Evolutionary conservation across 64 coral and sea anemone genomes (phyloP).

Genomic region (Stylophora pistillata): DNA sequence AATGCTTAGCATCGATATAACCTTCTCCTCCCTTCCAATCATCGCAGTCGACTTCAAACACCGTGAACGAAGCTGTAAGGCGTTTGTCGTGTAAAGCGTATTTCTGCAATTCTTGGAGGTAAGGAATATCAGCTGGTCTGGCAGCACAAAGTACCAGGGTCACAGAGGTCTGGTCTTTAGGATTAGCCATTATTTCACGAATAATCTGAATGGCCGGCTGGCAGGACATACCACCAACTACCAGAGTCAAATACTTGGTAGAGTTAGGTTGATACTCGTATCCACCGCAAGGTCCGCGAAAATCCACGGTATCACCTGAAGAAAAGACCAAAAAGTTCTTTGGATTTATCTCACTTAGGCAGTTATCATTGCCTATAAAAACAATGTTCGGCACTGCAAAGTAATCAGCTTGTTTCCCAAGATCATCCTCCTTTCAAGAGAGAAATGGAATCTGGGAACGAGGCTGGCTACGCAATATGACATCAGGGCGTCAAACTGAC

Average conservation of each 20-base stretch:
- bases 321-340: not conserved
- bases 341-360: not conserved
- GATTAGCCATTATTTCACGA: constrained; percentile 35
- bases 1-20: constrained; percentile 46
- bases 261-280: constrained; percentile 48
- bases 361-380: not conserved
- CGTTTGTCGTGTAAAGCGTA: not conserved
- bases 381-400: too few relatives aligned
- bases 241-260: constrained; percentile 17
- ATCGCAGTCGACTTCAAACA: constrained; percentile 31
- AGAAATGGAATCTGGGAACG: too few relatives aligned
- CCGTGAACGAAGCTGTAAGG: constrained; percentile 32
- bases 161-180: constrained; percentile 18
- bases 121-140: constrained; percentile 29
- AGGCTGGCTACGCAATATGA: too few relatives aligned
- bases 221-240: constrained; percentile 30
- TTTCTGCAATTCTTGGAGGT: constrained; percentile 43
- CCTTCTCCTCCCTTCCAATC: constrained; percentile 62
- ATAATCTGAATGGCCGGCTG: constrained; percentile 44
- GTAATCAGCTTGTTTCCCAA: too few relatives aligned
- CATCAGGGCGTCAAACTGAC: too few relatives aligned
- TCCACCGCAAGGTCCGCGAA: constrained; percentile 49
- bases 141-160: constrained; percentile 21
- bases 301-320: constrained; percentile 41
- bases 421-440: too few relatives aligned